Evolutionary conservation across 1,140 invertebrate species (phyloP), one percentile per base, ranked within the genome.

Genomic region (Hycleus cichorii): DNA sequence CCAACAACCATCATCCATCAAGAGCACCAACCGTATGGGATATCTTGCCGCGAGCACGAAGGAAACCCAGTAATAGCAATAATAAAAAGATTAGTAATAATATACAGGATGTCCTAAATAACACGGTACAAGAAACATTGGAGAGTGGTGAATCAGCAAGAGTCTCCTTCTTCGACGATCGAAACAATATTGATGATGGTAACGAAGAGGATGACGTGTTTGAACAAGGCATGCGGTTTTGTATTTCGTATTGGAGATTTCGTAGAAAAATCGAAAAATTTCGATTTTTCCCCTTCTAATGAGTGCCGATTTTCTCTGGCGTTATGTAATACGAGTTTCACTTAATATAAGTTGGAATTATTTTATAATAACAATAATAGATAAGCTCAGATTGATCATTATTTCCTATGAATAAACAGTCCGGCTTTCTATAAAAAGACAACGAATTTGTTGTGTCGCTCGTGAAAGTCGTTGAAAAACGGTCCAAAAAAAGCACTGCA

Each of bases 141-240:
- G 81, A 84, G 72, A 82, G 79, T 59, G 82, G 83, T 4, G 83
- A 85, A 66, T 83, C 80, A 8, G 82, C 84, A 68, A 81, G 82
- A 61, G 79, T 78, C 38, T 70, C 76, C 58, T 72, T 76, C 39
- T 77, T 77, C 58, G 72, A 75, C 26, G 69, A 77, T 44, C 68
- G 73, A 40, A 66, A 69, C 53, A 73, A 75, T 55, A 53, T 62
- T 47, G 63, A 66, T 43, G 68, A 73, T 69, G 18, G 18, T 18
- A 18, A 18, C 1, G 72, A 58, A 26, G 52, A 65, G n/a, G 47
- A 10, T 49, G 39, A 47, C 18, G 18, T 18, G 18, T 18, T 18
- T 2, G 18, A 18, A 18, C 18, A 18, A 57, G 54, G 58, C 57
- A 57, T 38, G 48, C 18, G 18, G 18, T 18, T 18, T 18, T 18